Conservation (phyloP, 2,113 vertebrate genomes). For the Macrotus californicus region DNA sequence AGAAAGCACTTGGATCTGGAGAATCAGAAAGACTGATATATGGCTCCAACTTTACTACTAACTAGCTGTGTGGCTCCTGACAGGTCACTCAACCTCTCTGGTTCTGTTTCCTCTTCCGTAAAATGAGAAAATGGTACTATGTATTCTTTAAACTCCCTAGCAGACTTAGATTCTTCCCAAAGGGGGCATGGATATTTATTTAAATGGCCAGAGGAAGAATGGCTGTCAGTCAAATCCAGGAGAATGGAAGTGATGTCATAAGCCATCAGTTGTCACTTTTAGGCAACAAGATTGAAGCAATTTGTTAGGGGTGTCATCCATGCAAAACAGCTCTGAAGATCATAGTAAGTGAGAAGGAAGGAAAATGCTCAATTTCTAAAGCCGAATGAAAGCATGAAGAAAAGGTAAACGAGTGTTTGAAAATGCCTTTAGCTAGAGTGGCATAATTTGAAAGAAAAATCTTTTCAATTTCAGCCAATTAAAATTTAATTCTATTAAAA, state of each 20-base stretch:
- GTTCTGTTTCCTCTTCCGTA: not conserved
- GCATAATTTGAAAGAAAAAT: not conserved
- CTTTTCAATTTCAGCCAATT: not conserved
- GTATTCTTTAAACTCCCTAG: not conserved
- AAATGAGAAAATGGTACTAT: not conserved
- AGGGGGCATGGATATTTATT: not conserved
- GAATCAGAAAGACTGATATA: not conserved
- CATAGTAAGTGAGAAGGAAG: not conserved
- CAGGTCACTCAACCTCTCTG: not conserved
- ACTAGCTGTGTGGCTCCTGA: not conserved
- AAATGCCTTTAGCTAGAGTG: not conserved
- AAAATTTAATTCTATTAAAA: not conserved
- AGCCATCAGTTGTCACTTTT: not conserved
- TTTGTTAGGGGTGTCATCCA: not conserved
- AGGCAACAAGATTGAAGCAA: not conserved
- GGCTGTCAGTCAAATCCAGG: not conserved
- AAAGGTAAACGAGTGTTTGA: not conserved
- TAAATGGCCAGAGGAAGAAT: not conserved
- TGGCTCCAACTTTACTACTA: not conserved
- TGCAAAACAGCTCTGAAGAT: not conserved
- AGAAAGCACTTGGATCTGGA: not conserved
- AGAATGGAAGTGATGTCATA: not conserved
- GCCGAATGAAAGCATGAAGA: not conserved
- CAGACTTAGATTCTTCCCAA: not conserved
- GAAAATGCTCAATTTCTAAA: not conserved